These are phyloP conservation scores for Gymnarchus niloticus DNA, from an alignment of 2,113 vertebrate species.

Conservation along the genomic window DNA sequence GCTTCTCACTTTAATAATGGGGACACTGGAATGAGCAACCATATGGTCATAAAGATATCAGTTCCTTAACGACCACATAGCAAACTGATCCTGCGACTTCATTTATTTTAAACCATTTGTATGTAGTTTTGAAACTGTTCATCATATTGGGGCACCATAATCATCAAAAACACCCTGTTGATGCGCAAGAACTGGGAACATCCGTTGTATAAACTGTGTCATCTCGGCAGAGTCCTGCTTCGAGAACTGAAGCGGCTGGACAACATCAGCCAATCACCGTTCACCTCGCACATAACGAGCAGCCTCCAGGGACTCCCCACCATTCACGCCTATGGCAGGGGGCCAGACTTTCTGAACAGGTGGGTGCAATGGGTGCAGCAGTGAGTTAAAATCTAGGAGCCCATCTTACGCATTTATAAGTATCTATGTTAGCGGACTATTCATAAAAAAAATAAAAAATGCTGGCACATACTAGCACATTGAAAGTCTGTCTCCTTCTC, in stretches of 20 bases:
- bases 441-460: background rate
- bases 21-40: too few relatives aligned
- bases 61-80: too few relatives aligned
- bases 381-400: background rate
- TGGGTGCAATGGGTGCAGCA: constrained; percentile 25
- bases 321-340: constrained; percentile 68
- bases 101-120: too few relatives aligned
- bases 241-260: constrained; percentile 73
- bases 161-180: background rate
- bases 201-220: background rate
- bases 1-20: background rate
- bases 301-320: constrained; percentile 72
- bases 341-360: constrained; percentile 61
- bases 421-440: too few relatives aligned
- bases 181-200: background rate
- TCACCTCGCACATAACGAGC: constrained; percentile 73
- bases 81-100: too few relatives aligned
- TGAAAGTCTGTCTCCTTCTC: background rate
- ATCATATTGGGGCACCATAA: background rate
- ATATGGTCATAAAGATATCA: too few relatives aligned
- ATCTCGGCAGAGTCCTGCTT: constrained; percentile 61
- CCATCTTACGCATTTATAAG: background rate
- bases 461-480: background rate
- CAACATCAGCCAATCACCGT: constrained; percentile 74
- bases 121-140: background rate